Evolutionary conservation across 2,888 invertebrate species (phyloP), one percentile per base, ranked within the genome.

Genomic region (Conus canariensis): DNA sequence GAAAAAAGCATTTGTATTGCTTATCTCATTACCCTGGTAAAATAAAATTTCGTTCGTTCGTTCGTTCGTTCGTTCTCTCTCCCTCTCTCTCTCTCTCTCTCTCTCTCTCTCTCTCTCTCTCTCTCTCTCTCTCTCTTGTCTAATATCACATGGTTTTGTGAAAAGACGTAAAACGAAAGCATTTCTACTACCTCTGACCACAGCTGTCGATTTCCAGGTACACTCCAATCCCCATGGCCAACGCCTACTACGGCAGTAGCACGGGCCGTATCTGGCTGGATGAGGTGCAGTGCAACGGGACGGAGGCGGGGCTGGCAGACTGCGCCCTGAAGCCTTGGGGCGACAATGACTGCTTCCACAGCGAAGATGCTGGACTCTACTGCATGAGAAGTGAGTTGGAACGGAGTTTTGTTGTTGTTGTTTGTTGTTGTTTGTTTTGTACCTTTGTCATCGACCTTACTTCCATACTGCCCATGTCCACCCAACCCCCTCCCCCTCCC

Each of bases 281-380:
- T 90, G 94, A 94, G 88, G 87, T 94, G 25, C 88, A 91, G 30
- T 94, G 94, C 90, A 82, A 58, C 16, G 94, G 94, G 3, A 93
- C 91, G 7, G 94, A 94, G 87, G 90, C 90, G 0, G 93, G 92
- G 58, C 67, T 94, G 19, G 92, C 92, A 1, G 77, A 92, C 6
- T 94, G 94, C 92, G 92, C 93, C 56, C 94, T 94, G 90, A 90
- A 93, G 19, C 94, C 93, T 0, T 93, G 93, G 92, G 94, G 94
- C 45, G 90, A 91, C 8, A 91, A 82, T 25, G 93, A 94, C 91
- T 94, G 94, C 77, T 87, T 90, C 10, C 94, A 94, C 90, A 88
- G 86, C 30, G 93, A 94, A 60, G 94, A 94, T 89, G 94, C 92
- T 45, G 94, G 94, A 1, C 93, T 94, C 19, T 92, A 93, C 67